phyloP scores from a whole-genome alignment of 2,797 vertebrate genomes.

The Philypnodon macrostomus region DNA sequence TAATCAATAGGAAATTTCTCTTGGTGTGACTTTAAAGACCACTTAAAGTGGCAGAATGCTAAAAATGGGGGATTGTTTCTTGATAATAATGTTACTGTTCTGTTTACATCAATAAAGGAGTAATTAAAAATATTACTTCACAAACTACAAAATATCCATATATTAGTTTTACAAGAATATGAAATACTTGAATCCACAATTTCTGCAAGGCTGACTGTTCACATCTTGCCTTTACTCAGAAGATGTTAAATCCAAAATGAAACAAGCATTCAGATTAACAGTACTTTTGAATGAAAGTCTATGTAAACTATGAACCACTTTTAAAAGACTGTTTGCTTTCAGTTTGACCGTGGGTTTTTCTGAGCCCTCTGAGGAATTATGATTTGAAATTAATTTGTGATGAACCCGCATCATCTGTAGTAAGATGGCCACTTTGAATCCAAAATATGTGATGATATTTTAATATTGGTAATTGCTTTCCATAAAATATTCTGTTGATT shows the following conservation, averaged over 20 bases:
- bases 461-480: conserved; percentile 16
- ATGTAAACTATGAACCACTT: background rate
- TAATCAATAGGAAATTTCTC: conserved; percentile 9
- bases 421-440: conserved; percentile 29
- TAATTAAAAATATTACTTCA: conserved; percentile 13
- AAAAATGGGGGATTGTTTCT: conserved; percentile 10
- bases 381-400: too few relatives aligned
- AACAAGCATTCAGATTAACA: conserved; percentile 4
- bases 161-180: conserved; percentile 13
- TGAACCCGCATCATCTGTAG: conserved; percentile 29
- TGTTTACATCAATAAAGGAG: conserved; percentile 31
- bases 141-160: conserved; percentile 1
- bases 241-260: conserved; percentile 15
- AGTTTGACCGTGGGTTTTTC: conserved; percentile 9
- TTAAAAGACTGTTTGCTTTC: conserved; percentile 1
- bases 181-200: conserved; percentile 32
- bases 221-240: conserved; percentile 14
- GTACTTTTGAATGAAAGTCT: background rate
- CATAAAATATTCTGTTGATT: conserved; percentile 24
- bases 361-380: too few relatives aligned
- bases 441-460: conserved; percentile 27
- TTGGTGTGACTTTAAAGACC: conserved; percentile 6
- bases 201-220: conserved; percentile 23
- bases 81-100: conserved; percentile 20
- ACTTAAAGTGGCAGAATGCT: conserved; percentile 13